phyloP scores from a whole-genome alignment of 2,113 vertebrate genomes.

The Syngnathus floridae region DNA sequence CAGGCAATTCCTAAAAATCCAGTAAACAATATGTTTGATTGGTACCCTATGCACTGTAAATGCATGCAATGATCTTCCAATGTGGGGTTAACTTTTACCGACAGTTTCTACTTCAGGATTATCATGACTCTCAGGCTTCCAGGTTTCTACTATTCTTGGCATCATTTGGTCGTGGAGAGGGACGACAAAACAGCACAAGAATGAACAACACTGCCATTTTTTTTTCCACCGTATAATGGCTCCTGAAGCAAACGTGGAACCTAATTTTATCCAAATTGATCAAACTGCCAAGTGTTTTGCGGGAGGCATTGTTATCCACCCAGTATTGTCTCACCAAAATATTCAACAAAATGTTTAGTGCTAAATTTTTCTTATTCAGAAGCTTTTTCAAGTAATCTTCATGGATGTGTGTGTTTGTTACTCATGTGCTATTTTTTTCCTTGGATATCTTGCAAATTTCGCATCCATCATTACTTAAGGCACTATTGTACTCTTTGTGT shows the following conservation, averaged over 20 bases:
- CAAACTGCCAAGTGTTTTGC: slow-evolving; percentile 61
- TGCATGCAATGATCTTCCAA: slow-evolving; percentile 51
- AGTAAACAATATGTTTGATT: slow-evolving; percentile 41
- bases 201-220: slow-evolving; percentile 50
- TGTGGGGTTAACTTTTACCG: slow-evolving; percentile 9
- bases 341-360: background rate
- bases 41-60: slow-evolving; percentile 59
- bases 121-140: slow-evolving; percentile 4
- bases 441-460: background rate
- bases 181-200: slow-evolving; percentile 47
- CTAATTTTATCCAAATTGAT: slow-evolving; percentile 56
- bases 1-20: slow-evolving; percentile 35
- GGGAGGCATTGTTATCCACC: slow-evolving; percentile 36
- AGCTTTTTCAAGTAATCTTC: background rate
- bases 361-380: background rate
- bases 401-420: background rate
- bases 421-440: background rate
- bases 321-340: background rate
- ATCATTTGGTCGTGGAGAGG: slow-evolving; percentile 5
- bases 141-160: background rate
- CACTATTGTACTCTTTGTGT: slow-evolving; percentile 63
- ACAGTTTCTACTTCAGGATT: background rate
- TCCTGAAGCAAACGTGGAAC: slow-evolving; percentile 27
- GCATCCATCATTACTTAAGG: slow-evolving; percentile 40
- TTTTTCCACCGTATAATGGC: slow-evolving; percentile 12